Base-by-base conservation (phyloP, 1,140 invertebrate species). In the Brachionus asplanchnoidis region DNA sequence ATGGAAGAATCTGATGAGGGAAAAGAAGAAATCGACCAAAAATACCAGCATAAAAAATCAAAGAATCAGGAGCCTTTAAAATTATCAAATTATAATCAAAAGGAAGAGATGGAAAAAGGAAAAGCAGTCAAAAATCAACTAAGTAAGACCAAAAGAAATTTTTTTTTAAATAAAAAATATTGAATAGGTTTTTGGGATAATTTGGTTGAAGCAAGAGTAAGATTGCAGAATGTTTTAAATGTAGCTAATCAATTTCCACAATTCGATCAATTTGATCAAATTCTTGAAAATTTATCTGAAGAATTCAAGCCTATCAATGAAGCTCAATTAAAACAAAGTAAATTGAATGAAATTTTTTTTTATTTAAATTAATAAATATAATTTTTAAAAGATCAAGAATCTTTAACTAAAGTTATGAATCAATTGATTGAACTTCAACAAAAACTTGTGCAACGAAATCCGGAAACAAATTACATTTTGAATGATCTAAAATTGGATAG, bases 181-280 rank as follows among this genome's bases (percentile, higher is more conserved):
- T 36, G 0, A 46, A 46, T 3, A 92, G 91, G 87, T 78, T 79
- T 95, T 0, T 96, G 94, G 94, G 95, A 96, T 88, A 92, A 91
- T 84, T 88, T 96, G 1, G 87, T 96, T 17, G 94, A 97, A 89
- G 91, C 93, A 87, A 91, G 95, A 86, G 96, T 97, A 85, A 93
- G 94, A 87, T 88, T 96, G 4, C 95, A 97, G 88, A 95, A 95
- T 88, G 92, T 93, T 87, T 87, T 95, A 40, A 88, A 91, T 66
- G 91, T 91, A 28, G 92, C 93, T 3, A 97, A 97, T 89, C 92
- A 93, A 87, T 91, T 96, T 88, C 95, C 95, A 9, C 91, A 93
- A 85, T 42, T 11, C 86, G 87, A 90, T 40, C 85, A 91, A 42
- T 90, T 93, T 17, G 90, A 87, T 87, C 86, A 88, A 84, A 68